phyloP scores from a whole-genome alignment of 2,888 invertebrate genomes.

The Fabriciana adippe region DNA sequence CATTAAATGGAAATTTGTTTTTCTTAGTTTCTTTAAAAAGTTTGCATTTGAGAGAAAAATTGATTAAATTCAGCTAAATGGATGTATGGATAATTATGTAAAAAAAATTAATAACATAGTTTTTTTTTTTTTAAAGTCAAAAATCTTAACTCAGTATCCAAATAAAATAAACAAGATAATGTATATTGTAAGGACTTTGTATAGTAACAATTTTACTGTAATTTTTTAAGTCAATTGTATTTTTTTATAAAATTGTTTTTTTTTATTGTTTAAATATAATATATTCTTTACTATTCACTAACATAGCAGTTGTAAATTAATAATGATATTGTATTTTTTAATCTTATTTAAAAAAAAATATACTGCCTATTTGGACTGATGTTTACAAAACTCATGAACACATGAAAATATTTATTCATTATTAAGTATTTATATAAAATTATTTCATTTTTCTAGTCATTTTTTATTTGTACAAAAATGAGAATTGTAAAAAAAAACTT shows the following conservation, averaged over 20 bases:
- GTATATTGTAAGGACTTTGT: no score
- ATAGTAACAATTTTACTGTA: background rate
- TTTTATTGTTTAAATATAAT: background rate
- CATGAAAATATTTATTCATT: slow-evolving; percentile 1
- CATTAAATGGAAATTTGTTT: background rate
- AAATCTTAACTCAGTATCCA: no score
- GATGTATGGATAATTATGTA: no score
- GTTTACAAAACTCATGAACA: slow-evolving; percentile 11
- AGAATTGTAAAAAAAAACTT: background rate
- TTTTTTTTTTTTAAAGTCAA: no score
- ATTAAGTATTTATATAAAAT: background rate
- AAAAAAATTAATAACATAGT: no score
- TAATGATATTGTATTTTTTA: background rate
- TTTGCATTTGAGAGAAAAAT: background rate
- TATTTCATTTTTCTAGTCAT: slow-evolving; percentile 14
- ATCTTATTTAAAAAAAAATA: background rate
- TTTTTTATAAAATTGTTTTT: no score
- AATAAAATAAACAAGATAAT: no score
- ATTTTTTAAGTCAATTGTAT: no score
- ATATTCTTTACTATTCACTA: background rate
- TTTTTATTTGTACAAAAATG: slow-evolving; percentile 11
- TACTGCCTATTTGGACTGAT: slow-evolving; percentile 25
- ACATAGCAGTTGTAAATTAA: no score
- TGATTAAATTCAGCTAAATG: background rate
- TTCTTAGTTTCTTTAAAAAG: background rate